Percentiles rank a stretch among this genome's conserved stretches.
phyloP scores from a whole-genome alignment of 1,140 invertebrate genomes.

The Drosophila littoralis region DNA sequence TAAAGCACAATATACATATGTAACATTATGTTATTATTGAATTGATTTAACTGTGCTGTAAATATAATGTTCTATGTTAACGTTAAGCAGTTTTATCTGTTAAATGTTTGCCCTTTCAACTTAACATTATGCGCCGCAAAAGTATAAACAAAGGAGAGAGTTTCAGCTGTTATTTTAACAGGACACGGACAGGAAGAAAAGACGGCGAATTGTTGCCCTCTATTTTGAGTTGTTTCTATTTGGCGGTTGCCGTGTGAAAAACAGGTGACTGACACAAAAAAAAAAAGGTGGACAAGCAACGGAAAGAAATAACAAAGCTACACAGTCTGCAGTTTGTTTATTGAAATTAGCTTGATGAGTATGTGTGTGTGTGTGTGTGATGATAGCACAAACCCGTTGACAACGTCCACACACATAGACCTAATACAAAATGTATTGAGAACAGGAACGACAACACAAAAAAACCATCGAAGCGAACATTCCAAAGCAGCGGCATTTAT shows the following conservation, averaged over 20 bases:
- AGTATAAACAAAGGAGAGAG: constrained; percentile 34
- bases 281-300: constrained; percentile 63
- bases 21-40: too few species aligned
- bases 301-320: constrained; percentile 31
- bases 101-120: not conserved
- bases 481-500: constrained; percentile 45
- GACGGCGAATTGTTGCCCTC: constrained; percentile 31
- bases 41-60: not conserved
- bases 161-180: constrained; percentile 28
- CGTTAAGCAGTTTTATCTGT: not conserved
- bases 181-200: constrained; percentile 7
- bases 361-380: constrained; percentile 23
- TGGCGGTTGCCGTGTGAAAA: constrained; percentile 60
- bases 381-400: constrained; percentile 72
- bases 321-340: constrained; percentile 37
- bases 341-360: constrained; percentile 19
- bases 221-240: constrained; percentile 40
- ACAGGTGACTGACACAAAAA: constrained; percentile 78
- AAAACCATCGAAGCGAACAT: constrained; percentile 51
- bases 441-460: constrained; percentile 51
- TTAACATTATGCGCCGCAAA: constrained; percentile 19
- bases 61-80: not conserved
- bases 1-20: not conserved
- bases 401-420: constrained; percentile 42
- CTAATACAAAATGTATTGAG: constrained; percentile 70